A percentile compares a stretch with the other conserved stretches of the same genome.
These are phyloP conservation scores for Diadophis punctatus DNA, from an alignment of 2,113 vertebrate genomes.

Conservation along the genomic window DNA sequence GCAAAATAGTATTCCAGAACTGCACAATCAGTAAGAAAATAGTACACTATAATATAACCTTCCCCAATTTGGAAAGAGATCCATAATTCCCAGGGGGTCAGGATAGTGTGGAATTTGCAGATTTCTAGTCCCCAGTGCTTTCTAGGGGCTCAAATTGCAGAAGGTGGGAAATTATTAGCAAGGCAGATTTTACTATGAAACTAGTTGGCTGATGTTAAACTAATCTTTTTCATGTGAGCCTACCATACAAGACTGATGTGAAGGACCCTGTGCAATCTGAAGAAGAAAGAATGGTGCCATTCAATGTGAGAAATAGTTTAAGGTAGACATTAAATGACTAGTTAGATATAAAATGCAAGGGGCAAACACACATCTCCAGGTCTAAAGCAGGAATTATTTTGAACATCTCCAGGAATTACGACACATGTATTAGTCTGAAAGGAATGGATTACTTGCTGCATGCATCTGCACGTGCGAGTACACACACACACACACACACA, in stretches of 20 bases:
- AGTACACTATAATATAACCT: not conserved
- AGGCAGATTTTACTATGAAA: not conserved
- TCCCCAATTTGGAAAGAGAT: not conserved
- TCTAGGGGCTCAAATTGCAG: not conserved
- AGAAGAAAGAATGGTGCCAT: not conserved
- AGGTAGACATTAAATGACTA: not conserved
- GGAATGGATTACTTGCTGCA: not conserved
- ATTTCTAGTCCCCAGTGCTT: not conserved
- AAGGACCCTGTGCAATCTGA: not conserved
- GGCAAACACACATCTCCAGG: not conserved
- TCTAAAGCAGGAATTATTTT: not conserved
- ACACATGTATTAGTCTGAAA: not conserved
- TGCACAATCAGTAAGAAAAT: not conserved
- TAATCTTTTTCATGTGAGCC: not conserved
- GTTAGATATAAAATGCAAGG: too few species aligned
- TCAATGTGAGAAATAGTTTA: not conserved
- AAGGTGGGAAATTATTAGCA: not conserved
- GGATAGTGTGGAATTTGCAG: not conserved
- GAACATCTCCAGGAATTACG: not conserved
- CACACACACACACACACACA: not conserved
- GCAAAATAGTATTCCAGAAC: not conserved
- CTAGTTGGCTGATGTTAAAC: not conserved
- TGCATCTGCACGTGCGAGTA: not conserved
- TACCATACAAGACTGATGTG: not conserved
- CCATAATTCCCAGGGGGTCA: not conserved